Evolutionary conservation across 2,888 invertebrate genomes (phyloP), one percentile per base, ranked within the genome.

Genomic region (Drosophila helvetica): DNA sequence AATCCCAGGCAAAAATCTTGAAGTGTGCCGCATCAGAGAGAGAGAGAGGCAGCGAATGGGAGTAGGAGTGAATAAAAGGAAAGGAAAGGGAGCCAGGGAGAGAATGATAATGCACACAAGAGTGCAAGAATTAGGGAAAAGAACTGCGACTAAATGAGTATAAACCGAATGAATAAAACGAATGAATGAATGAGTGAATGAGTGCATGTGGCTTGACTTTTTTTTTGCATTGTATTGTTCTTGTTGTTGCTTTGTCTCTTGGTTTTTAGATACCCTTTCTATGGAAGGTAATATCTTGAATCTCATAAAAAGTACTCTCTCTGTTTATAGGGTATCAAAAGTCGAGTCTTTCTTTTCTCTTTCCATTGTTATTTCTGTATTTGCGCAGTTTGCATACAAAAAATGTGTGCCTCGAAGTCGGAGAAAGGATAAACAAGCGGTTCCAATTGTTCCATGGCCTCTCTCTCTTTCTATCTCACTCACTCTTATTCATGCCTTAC

Each of bases 311-410:
- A 10, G 27, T 3, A 30, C 33, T 12, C 33, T 33, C 1, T 33
- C 30, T 30, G 27, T 27, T 2, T 15, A 15, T n/a, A n/a, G 38
- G 38, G 38, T 38, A 38, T 38, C 38, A n/a, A 7, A n/a, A 43
- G 62, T 19, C 22, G 52, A 17, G n/a, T 12, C 46, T 47, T 43
- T 33, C 12, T 25, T 52, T 51, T 58, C 45, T 30, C 25, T 12
- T 10, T 27, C 38, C 65, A 55, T 64, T 66, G 55, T 64, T 74
- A 19, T 15, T 22, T 22, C 38, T 38, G 38, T 18, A 30, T 55
- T 62, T 74, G 62, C 74, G 83, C 86, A 83, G 74, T 83, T 79
- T 80, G 86, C 80, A 83, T 83, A 78, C 83, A 74, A 86, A 74
- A 86, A 80, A 83, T 80, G 80, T 61, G 77, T 57, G 54, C 54